Evolutionary conservation across 2,113 vertebrate genomes (phyloP).

Genomic region (Actinemys pallida): DNA sequence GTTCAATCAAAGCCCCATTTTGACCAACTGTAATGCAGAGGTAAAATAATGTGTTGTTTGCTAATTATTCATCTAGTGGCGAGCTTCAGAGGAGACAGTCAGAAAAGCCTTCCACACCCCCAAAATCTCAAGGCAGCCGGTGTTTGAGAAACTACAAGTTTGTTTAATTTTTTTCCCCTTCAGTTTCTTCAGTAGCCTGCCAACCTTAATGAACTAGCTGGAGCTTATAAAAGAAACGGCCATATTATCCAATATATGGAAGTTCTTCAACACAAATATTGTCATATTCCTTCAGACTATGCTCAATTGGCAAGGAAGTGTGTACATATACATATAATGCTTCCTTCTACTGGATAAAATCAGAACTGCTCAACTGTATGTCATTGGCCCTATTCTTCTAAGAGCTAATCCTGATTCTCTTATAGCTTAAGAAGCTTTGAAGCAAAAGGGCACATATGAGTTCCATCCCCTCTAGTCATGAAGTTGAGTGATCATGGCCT

Average conservation of each 20-base stretch:
- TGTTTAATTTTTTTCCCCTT: neutral
- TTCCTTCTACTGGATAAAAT: neutral
- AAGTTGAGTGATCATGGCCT: accelerated
- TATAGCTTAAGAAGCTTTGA: neutral
- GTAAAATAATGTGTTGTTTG: neutral
- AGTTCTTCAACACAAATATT: neutral
- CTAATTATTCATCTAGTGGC: neutral
- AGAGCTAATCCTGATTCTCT: accelerated
- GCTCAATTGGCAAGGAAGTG: neutral
- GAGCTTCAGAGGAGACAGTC: neutral
- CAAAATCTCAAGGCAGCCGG: neutral
- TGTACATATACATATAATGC: neutral
- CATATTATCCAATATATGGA: neutral
- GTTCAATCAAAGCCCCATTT: neutral
- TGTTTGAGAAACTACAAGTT: neutral
- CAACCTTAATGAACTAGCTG: neutral
- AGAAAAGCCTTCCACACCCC: neutral
- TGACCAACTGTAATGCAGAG: neutral
- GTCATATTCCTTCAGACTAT: neutral
- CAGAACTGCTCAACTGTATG: neutral
- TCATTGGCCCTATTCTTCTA: neutral
- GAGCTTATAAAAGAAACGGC: neutral
- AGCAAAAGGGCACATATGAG: accelerated
- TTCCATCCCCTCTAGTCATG: accelerated
- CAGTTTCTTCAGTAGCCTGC: neutral